Conservation (phyloP, 2,797 vertebrate species). For the Vireo griseus region DNA sequence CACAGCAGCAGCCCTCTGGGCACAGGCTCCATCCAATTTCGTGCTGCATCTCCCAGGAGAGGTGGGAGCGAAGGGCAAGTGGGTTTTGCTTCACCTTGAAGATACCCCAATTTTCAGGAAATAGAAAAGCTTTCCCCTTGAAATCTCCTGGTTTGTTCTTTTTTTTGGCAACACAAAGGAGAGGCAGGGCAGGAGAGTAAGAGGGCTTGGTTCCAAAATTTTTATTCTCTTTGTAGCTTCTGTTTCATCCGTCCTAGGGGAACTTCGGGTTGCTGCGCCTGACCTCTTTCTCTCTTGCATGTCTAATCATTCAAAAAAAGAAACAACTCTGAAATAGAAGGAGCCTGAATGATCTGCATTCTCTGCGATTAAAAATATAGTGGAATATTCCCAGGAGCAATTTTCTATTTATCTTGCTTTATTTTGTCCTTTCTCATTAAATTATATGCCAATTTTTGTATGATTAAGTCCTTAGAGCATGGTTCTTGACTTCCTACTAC, state of each 20-base stretch:
- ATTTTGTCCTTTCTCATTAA: conserved; percentile 32
- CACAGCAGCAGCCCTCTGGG: not conserved
- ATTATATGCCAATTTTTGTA: conserved; percentile 2
- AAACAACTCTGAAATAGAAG: not conserved
- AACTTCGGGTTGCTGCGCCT: not conserved
- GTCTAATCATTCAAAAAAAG: not conserved
- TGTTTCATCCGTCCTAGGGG: not conserved
- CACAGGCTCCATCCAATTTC: fast-evolving
- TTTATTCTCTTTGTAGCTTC: not conserved
- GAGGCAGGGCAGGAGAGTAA: not conserved
- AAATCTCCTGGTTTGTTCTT: not conserved
- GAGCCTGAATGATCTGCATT: not conserved
- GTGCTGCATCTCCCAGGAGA: not conserved
- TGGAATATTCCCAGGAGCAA: conserved; percentile 6
- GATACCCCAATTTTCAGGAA: not conserved
- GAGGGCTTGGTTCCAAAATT: not conserved
- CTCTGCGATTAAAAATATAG: not conserved
- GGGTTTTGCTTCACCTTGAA: not conserved
- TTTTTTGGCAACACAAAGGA: not conserved
- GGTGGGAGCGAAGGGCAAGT: not conserved
- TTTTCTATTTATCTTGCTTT: conserved; percentile 40
- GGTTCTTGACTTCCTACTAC: not conserved
- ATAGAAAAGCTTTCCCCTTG: not conserved
- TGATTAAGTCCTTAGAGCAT: not conserved
- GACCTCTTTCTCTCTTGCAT: not conserved